Conservation (phyloP, 2,888 invertebrate species). For the Zelleria hepariella region DNA sequence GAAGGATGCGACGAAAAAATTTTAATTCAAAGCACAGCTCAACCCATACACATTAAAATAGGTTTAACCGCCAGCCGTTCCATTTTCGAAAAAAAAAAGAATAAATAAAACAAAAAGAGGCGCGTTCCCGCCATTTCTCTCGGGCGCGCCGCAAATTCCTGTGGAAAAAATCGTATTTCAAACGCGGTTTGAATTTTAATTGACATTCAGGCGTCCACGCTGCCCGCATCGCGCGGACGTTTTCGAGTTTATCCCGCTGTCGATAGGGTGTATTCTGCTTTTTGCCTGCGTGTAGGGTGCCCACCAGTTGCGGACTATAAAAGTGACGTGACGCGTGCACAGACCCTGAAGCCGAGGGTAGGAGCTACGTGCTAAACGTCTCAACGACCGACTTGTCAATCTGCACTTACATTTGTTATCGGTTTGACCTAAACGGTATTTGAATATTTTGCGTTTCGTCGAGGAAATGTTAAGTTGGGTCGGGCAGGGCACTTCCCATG, state of each 20-base stretch:
- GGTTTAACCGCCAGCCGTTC: constrained; percentile 68
- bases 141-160: constrained; percentile 67
- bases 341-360: constrained; percentile 20
- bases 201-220: constrained; percentile 57
- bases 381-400: constrained; percentile 14
- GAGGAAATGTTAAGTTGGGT: background rate
- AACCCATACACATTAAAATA: constrained; percentile 70
- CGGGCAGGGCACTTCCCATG: background rate
- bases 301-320: constrained; percentile 49
- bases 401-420: background rate
- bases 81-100: constrained; percentile 50
- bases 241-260: constrained; percentile 51
- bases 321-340: constrained; percentile 39
- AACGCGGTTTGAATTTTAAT: constrained; percentile 73
- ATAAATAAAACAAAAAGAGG: constrained; percentile 65
- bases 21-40: constrained; percentile 68
- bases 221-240: constrained; percentile 42
- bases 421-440: background rate
- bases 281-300: constrained; percentile 20
- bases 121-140: constrained; percentile 66
- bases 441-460: background rate
- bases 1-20: constrained; percentile 31
- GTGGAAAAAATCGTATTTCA: constrained; percentile 71
- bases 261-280: constrained; percentile 28
- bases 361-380: constrained; percentile 15